phyloP scores from a whole-genome alignment of 2,113 vertebrate species.

The Rhipidura dahli region DNA sequence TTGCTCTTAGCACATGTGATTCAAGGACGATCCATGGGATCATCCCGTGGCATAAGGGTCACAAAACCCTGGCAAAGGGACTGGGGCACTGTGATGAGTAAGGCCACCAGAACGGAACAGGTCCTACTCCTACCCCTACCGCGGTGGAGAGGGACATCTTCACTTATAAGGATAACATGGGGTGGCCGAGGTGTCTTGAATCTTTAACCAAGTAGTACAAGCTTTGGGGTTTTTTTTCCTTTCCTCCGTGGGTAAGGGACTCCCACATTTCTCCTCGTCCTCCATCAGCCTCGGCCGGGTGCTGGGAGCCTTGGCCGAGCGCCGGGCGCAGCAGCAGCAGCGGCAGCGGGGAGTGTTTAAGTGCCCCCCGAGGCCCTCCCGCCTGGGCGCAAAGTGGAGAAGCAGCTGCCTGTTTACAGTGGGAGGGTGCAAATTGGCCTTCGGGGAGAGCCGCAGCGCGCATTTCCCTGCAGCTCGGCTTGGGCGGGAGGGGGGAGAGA shows the following conservation, averaged over 20 bases:
- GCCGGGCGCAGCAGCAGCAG: neutral
- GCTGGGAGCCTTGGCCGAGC: neutral
- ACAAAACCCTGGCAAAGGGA: neutral
- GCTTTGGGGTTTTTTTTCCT: neutral
- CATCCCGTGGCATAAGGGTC: neutral
- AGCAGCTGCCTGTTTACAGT: neutral
- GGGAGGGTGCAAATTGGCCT: constrained; percentile 30
- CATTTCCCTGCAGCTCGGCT: neutral
- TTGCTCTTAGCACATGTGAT: fast-evolving
- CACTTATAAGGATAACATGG: fast-evolving
- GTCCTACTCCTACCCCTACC: neutral
- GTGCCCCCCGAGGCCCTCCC: neutral
- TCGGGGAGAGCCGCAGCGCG: neutral
- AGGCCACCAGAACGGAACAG: neutral
- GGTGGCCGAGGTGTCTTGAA: neutral
- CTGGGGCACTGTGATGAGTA: neutral
- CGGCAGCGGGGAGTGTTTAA: neutral
- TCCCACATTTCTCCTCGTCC: neutral
- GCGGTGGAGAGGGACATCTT: neutral
- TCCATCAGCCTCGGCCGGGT: neutral
- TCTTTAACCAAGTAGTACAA: neutral
- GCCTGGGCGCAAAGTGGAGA: neutral
- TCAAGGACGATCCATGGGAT: fast-evolving
- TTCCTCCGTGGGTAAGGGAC: neutral
- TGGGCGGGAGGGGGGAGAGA: neutral